A percentile compares a stretch with the other conserved stretches of the same genome.
These are phyloP conservation scores for Latheticus oryzae DNA, from an alignment of 2,888 invertebrate genomes.

Conservation along the genomic window DNA sequence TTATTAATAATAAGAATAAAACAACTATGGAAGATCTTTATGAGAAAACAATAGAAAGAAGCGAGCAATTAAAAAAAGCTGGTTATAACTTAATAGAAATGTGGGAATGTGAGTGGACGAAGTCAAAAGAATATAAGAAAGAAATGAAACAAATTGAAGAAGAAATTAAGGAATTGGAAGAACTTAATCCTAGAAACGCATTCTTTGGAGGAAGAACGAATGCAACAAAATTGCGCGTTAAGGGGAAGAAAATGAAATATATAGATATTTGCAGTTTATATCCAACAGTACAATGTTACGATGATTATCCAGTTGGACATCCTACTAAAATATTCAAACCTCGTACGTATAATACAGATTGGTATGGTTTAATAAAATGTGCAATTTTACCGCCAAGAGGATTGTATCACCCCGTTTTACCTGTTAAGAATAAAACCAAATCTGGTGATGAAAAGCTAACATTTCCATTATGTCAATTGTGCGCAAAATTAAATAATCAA, in stretches of 20 bases:
- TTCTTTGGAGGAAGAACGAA: conserved; percentile 8
- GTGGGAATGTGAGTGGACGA: conserved; percentile 14
- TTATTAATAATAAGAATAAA: conserved; percentile 18
- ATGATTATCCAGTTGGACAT: conserved; percentile 46
- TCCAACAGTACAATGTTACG: conserved; percentile 46
- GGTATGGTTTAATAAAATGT: conserved; percentile 49
- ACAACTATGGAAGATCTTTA: conserved; percentile 16
- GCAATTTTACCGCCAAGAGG: conserved; percentile 43
- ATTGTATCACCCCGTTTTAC: conserved; percentile 45
- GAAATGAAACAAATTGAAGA: conserved; percentile 13
- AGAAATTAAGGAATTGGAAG: conserved; percentile 14
- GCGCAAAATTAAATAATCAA: conserved; percentile 40
- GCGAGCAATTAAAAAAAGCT: conserved; percentile 8
- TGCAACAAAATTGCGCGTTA: conserved; percentile 5
- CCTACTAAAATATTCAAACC: conserved; percentile 45
- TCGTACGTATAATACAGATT: conserved; percentile 42
- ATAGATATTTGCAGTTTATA: conserved; percentile 47
- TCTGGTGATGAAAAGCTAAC: conserved; percentile 33
- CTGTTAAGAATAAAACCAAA: conserved; percentile 40
- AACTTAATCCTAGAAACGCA: conserved; percentile 18
- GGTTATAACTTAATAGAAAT: conserved; percentile 15
- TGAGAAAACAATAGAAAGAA: conserved; percentile 14
- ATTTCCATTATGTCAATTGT: conserved; percentile 40
- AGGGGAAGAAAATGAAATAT: conserved; percentile 44
- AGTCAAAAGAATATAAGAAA: conserved; percentile 17